phyloP scores from a whole-genome alignment of 2,888 invertebrate species.

The Mythimna loreyi region DNA sequence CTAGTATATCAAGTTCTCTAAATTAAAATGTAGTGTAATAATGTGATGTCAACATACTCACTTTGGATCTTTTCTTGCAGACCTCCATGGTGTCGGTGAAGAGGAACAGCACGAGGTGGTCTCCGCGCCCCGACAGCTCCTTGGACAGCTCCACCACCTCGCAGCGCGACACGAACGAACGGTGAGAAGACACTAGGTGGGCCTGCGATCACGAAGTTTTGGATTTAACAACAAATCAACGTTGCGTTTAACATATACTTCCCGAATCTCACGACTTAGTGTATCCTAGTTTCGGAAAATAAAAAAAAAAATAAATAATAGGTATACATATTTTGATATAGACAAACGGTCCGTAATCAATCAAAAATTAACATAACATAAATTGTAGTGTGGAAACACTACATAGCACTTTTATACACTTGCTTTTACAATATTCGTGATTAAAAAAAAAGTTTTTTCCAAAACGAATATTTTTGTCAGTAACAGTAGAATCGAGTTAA shows the following conservation, averaged over 20 bases:
- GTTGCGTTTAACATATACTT: neutral
- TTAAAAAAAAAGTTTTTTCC: too few relatives aligned
- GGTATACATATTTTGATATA: too few relatives aligned
- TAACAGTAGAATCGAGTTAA: too few relatives aligned
- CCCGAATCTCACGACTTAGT: too few relatives aligned
- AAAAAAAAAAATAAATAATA: too few relatives aligned
- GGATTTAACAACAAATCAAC: neutral
- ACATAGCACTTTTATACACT: too few relatives aligned
- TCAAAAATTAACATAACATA: too few relatives aligned
- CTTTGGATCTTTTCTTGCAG: conserved; percentile 96
- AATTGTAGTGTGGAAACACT: too few relatives aligned
- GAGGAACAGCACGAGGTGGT: conserved; percentile 96
- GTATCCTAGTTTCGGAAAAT: too few relatives aligned
- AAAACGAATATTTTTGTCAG: too few relatives aligned
- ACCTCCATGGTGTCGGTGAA: conserved; percentile 99
- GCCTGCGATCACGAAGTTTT: conserved; percentile 89
- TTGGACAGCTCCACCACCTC: conserved; percentile 97
- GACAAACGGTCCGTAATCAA: too few relatives aligned
- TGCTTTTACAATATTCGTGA: too few relatives aligned
- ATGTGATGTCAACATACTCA: conserved; percentile 62
- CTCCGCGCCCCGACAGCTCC: conserved; percentile 96
- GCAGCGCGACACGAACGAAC: conserved; percentile 96
- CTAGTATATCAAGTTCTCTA: neutral
- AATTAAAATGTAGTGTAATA: neutral
- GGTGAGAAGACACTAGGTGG: conserved; percentile 97